Base-by-base conservation (phyloP, 2,797 vertebrate genomes). In the Dryobates pubescens region DNA sequence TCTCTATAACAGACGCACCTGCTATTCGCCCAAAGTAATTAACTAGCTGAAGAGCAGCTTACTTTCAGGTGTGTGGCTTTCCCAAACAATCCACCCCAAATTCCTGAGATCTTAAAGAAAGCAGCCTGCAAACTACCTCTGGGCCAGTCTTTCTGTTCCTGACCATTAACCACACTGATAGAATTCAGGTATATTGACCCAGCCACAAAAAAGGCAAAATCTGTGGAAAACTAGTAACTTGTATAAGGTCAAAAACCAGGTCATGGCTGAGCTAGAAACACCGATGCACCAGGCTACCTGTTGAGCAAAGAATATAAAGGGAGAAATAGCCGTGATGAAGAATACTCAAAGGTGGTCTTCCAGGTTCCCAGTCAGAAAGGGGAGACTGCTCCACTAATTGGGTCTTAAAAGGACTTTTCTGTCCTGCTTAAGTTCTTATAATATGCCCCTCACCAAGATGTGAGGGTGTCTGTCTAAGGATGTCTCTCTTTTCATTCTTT, bases 371-470 rank as follows among this genome's bases (percentile, higher is more conserved):
- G 70, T 86, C 72, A 86, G 88, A 83, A 83, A 88, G 72, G 85
- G 85, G 90, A 93, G 90, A 83, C 85, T 79, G 67, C 86, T 93
- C 63, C n/a, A 45, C 89, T 96, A 95, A 93, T 91, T 94, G 82
- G 90, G 91, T 77, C 85, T 92, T 96, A 88, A 94, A 95, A 94
- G 77, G 58, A 88, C 92, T 91, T 93, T 95, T 91, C 86, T 92
- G 7, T 89, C 91, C 79, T 89, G 62, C 92, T 95, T 90, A 86
- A 93, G 82, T 95, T 97, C 94, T 92, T 95, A 90, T 74, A 96
- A 96, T 86, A 54, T 32, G 84, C 78, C 76, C 81, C 68, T 96
- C 88, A 63, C 93, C 1, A 3, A 94, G 89, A 81, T 86, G 89
- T 16, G 65, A 91, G 88, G 76, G 89, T 96, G 94, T 94, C 95